phyloP scores from a whole-genome alignment of 1,140 invertebrate species.

The Drosophila equinoxialis region DNA sequence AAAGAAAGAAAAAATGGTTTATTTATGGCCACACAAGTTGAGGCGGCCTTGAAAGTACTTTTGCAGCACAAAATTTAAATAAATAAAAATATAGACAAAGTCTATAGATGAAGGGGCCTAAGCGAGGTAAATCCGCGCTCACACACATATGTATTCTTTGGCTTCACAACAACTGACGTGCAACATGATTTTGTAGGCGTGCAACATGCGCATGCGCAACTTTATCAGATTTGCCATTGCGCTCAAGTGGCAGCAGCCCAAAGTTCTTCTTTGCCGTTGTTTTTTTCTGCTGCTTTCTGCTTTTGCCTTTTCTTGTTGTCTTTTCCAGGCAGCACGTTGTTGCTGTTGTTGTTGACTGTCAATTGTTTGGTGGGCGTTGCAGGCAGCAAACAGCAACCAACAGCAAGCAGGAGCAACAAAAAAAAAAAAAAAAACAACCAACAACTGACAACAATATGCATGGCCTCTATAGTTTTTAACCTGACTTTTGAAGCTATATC shows the following conservation, averaged over 20 bases:
- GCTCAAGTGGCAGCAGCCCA: constrained; percentile 35
- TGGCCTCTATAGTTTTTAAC: constrained; percentile 41
- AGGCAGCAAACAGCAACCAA: constrained; percentile 39
- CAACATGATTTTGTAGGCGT: constrained; percentile 83
- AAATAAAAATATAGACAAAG: constrained; percentile 20
- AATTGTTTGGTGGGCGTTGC: constrained; percentile 79
- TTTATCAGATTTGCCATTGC: constrained; percentile 69
- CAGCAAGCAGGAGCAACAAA: constrained; percentile 27
- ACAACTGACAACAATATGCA: constrained; percentile 43
- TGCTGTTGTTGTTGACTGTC: constrained; percentile 67
- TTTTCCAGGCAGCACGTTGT: constrained; percentile 39
- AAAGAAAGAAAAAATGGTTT: constrained; percentile 21
- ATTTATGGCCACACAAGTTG: constrained; percentile 17
- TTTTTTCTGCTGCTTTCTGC: constrained; percentile 27
- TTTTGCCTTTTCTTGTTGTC: constrained; percentile 23
- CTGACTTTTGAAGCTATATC: constrained; percentile 70
- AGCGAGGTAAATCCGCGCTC: background rate
- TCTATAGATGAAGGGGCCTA: background rate
- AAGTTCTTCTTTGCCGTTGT: constrained; percentile 45
- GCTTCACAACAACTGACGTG: constrained; percentile 75
- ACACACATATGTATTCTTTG: constrained; percentile 59
- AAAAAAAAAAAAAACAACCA: constrained; percentile 29
- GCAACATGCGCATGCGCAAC: constrained; percentile 82
- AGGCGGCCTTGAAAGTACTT: constrained; percentile 28
- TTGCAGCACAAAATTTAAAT: constrained; percentile 21